Evolutionary conservation across 1,140 invertebrate genomes (phyloP).

Genomic region (Megalonaias nervosa): DNA sequence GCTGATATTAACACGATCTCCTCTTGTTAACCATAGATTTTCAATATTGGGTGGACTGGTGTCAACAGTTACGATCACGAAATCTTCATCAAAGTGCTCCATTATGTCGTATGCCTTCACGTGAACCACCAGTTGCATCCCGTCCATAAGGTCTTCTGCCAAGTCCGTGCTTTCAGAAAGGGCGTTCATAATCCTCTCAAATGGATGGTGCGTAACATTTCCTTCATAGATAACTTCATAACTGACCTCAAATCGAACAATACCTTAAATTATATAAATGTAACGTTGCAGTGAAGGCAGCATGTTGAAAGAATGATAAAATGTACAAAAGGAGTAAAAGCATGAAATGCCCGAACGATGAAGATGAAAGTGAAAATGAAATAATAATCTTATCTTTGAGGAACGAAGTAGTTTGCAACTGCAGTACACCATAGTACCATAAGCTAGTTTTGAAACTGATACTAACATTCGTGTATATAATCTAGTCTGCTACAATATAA

Average conservation of each 20-base stretch:
- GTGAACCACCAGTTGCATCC: constrained; percentile 29
- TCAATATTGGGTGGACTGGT: constrained; percentile 13
- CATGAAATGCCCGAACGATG: no score
- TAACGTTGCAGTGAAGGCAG: no score
- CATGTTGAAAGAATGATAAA: no score
- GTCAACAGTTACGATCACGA: constrained; percentile 14
- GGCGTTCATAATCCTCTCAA: not conserved
- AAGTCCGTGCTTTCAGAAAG: constrained; percentile 1
- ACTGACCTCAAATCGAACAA: constrained; percentile 6
- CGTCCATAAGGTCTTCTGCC: constrained; percentile 14
- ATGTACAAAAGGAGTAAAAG: no score
- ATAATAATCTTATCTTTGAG: no score
- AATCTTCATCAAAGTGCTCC: constrained; percentile 18
- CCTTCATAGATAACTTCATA: not conserved
- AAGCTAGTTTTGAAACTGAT: no score
- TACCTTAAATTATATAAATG: constrained; percentile 5
- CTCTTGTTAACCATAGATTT: constrained; percentile 25
- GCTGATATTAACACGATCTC: constrained; percentile 16
- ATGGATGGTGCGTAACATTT: not conserved
- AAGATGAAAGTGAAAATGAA: no score
- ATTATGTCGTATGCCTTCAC: constrained; percentile 26
- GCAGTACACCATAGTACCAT: no score
- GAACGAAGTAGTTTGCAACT: no score
- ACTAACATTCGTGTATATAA: no score
- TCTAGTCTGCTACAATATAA: no score